Conservation (phyloP, 2,113 vertebrate genomes). For the Eulemur macaco region DNA sequence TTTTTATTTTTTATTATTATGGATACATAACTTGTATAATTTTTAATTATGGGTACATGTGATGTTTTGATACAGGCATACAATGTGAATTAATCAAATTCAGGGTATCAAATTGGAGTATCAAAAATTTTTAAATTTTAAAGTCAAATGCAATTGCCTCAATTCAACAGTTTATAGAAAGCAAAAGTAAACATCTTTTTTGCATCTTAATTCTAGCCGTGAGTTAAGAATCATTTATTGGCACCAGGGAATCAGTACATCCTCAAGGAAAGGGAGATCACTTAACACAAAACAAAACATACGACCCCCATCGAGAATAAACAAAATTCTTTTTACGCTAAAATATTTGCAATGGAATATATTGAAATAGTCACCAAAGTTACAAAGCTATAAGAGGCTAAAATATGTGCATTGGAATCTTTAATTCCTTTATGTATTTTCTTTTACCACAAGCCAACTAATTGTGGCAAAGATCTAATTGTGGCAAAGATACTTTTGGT, state of each 20-base stretch:
- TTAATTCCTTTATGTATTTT: not conserved
- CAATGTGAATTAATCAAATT: no score
- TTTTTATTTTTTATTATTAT: no score
- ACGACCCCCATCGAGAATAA: not conserved
- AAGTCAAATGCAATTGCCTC: not conserved
- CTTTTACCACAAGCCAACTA: not conserved
- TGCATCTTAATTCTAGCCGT: not conserved
- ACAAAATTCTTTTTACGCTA: not conserved
- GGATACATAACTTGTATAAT: no score
- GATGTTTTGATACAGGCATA: no score
- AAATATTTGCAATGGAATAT: not conserved
- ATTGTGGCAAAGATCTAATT: not conserved
- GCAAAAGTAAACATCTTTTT: not conserved
- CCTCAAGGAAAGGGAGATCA: not conserved
- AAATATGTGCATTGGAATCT: not conserved
- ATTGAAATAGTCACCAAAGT: not conserved
- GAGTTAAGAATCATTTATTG: not conserved
- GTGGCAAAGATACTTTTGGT: not conserved
- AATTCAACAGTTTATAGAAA: not conserved
- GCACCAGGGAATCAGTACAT: not conserved
- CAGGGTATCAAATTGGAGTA: no score
- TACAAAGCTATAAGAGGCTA: not conserved
- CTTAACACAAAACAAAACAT: not conserved
- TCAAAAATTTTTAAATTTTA: not conserved
- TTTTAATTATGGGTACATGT: no score